These are phyloP conservation scores for Hyppa rectilinea DNA, from an alignment of 2,888 invertebrate genomes.

Conservation along the genomic window DNA sequence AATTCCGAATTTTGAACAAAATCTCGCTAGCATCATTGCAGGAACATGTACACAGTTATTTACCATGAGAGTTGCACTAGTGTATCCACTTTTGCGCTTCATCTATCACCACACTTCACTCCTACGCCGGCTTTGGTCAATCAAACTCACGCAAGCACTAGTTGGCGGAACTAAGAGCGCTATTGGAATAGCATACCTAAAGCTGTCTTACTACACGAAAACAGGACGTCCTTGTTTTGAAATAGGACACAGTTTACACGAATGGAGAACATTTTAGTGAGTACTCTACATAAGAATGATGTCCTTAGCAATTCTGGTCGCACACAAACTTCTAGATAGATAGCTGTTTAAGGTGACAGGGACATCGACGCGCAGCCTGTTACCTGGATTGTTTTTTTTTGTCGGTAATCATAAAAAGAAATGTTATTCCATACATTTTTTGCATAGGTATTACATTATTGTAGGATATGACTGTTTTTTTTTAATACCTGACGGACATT, in stretches of 20 bases:
- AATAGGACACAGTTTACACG: not conserved
- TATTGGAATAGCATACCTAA: constrained; percentile 9
- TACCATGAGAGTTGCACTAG: constrained; percentile 6
- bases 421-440: too few relatives aligned
- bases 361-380: too few relatives aligned
- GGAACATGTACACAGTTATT: constrained; percentile 2
- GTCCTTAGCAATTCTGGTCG: too few relatives aligned
- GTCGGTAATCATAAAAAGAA: too few relatives aligned
- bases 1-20: not conserved
- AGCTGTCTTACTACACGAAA: constrained; percentile 11
- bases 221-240: constrained; percentile 11
- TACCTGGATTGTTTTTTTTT: too few relatives aligned
- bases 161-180: constrained; percentile 18
- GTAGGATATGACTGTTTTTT: too few relatives aligned
- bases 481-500: too few relatives aligned
- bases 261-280: too few relatives aligned
- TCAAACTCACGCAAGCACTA: constrained; percentile 37
- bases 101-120: constrained; percentile 53
- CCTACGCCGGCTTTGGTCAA: constrained; percentile 52
- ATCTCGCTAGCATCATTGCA: not conserved
- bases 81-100: constrained; percentile 33
- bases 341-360: too few relatives aligned
- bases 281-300: too few relatives aligned
- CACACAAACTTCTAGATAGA: not conserved
- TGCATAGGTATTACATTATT: too few relatives aligned